These are phyloP conservation scores for Liasis olivaceus DNA, from an alignment of 2,797 vertebrate species.

Conservation along the genomic window DNA sequence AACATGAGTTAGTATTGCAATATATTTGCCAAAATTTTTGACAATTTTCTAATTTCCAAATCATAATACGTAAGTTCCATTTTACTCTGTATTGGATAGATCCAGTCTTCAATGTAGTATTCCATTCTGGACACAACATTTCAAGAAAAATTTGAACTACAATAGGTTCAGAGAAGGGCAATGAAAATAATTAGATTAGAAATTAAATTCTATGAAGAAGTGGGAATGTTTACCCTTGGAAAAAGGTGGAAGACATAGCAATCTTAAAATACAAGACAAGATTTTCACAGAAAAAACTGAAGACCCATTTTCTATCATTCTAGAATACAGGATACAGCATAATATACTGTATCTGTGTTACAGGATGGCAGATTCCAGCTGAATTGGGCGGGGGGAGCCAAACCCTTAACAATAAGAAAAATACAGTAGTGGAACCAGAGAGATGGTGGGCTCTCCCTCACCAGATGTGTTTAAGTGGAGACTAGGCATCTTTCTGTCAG, in stretches of 20 bases:
- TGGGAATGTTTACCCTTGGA: neutral
- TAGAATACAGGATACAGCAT: neutral
- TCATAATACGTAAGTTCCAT: neutral
- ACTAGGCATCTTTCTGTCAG: neutral
- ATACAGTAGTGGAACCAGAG: neutral
- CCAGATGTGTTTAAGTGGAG: neutral
- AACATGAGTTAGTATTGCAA: neutral
- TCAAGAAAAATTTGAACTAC: neutral
- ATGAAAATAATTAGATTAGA: neutral
- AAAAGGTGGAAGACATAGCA: neutral
- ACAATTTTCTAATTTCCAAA: neutral
- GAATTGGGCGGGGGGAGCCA: neutral
- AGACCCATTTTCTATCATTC: neutral
- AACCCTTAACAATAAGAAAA: neutral
- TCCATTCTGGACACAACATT: neutral
- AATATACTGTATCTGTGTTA: neutral
- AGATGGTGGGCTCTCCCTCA: neutral
- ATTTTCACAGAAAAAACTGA: neutral
- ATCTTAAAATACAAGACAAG: neutral
- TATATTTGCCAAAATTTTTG: neutral
- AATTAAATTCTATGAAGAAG: neutral
- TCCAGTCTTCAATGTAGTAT: neutral
- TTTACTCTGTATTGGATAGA: neutral
- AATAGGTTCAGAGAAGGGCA: neutral
- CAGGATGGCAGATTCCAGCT: neutral